phyloP scores from a whole-genome alignment of 2,113 vertebrate genomes.

The Sander vitreus region DNA sequence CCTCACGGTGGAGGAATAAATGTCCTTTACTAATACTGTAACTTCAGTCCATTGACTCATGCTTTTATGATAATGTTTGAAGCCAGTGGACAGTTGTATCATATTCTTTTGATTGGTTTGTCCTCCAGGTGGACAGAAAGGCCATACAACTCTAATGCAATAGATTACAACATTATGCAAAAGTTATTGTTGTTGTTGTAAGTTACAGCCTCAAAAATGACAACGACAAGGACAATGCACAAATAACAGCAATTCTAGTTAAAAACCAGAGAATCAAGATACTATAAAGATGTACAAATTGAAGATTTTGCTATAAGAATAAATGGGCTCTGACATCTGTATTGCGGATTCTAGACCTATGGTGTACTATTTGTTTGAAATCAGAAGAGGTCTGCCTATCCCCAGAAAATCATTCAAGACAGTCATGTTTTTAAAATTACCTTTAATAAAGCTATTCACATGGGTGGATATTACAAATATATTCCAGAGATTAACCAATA shows the following conservation, averaged over 20 bases:
- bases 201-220: not conserved
- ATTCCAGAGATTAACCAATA: not conserved
- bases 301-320: not conserved
- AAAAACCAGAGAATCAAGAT: not conserved
- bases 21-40: not conserved
- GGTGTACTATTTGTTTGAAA: not conserved
- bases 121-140: not conserved
- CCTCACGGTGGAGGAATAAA: not conserved
- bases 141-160: not conserved
- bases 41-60: not conserved
- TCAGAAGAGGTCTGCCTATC: not conserved
- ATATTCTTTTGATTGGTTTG: not conserved
- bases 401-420: constrained; percentile 2
- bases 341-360: not conserved
- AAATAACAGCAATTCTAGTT: not conserved
- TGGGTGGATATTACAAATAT: constrained; percentile 5
- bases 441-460: constrained; percentile 46
- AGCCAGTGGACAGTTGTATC: not conserved
- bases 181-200: not conserved
- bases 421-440: constrained; percentile 22
- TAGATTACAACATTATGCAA: not conserved
- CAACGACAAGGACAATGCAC: too few species aligned
- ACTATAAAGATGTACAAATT: not conserved
- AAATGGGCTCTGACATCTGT: not conserved
- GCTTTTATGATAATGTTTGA: not conserved